Evolutionary conservation across 2,113 vertebrate genomes (phyloP), one percentile per base, ranked within the genome.

Genomic region (Ctenomys sociabilis): DNA sequence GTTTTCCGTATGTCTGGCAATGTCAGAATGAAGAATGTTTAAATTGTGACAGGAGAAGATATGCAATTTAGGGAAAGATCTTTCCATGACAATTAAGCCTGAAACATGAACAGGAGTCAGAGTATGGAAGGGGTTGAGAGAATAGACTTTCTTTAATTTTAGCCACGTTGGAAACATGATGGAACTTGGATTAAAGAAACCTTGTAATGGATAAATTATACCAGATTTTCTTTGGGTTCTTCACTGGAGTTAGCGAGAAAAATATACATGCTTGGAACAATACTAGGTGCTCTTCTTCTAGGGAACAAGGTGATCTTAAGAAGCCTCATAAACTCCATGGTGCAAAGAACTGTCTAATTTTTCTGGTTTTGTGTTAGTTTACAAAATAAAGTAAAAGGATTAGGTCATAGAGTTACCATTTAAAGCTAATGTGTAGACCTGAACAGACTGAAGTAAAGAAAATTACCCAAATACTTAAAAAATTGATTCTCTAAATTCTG

Each of bases 401-500:
- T 61, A 72, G 28, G 28, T 85, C 82, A 57, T 88, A n/a, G 19
- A 21, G 21, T 95, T 95, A 93, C 40, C n/a, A 80, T 68, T 85
- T 91, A 63, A 91, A 87, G 49, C 19, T 83, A 70, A 21, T 91
- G 73, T 98, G 92, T 86, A 97, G 86, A 95, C 59, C 77, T 61
- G 80, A 95, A 57, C 40, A 75, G 94, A 83, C 22, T 95, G 61
- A 97, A 97, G 81, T 77, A 88, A 89, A 49, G 83, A 95, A 96
- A 97, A 97, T 90, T 28, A 86, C 68, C 75, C 43, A 91, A 86
- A 89, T 57, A 64, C 73, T 94, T 94, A 72, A 94, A 96, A 89
- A 84, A 94, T 84, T 52, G 0, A 0, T 97, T 97, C 68, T 94
- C 78, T 97, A 97, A 91, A 97, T 90, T 95, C 92, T 81, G 92